phyloP scores from a whole-genome alignment of 2,888 invertebrate species.

The Teleogryllus oceanicus region DNA sequence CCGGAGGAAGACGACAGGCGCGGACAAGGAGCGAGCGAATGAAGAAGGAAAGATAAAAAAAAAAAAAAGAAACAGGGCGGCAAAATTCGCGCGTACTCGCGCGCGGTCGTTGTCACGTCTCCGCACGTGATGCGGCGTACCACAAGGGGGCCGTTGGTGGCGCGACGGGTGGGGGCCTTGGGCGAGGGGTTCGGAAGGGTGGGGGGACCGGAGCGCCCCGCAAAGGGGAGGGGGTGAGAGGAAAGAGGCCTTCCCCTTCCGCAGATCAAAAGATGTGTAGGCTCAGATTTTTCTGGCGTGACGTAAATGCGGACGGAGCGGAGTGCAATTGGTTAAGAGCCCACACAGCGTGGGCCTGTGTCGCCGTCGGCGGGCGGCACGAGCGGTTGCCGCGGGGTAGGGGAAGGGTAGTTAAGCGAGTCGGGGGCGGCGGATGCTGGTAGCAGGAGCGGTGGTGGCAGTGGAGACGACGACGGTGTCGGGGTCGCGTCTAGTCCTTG shows the following conservation, averaged over 20 bases:
- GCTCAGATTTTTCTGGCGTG: neutral
- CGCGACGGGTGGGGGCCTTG: too few relatives aligned
- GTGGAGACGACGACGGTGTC: neutral
- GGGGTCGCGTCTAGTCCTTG: neutral
- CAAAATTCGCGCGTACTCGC: neutral
- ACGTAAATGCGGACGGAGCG: constrained; percentile 1
- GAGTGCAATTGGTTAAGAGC: neutral
- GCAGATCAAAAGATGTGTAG: neutral
- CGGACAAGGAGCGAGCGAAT: neutral
- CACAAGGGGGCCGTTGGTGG: too few relatives aligned
- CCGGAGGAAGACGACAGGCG: neutral
- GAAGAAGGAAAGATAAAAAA: neutral
- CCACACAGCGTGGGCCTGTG: constrained; percentile 18
- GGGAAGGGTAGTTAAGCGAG: neutral
- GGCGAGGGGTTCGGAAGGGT: too few relatives aligned
- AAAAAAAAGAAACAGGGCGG: neutral
- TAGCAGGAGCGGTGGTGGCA: neutral
- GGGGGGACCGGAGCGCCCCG: neutral
- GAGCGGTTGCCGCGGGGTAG: too few relatives aligned
- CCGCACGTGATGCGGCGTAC: neutral
- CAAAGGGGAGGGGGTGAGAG: neutral
- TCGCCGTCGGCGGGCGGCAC: neutral
- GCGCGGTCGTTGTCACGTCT: constrained; percentile 8
- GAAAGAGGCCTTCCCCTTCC: neutral
- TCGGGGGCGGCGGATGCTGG: constrained; percentile 8